Conservation (phyloP, 2,888 invertebrate genomes). For the Apoda limacodes region DNA sequence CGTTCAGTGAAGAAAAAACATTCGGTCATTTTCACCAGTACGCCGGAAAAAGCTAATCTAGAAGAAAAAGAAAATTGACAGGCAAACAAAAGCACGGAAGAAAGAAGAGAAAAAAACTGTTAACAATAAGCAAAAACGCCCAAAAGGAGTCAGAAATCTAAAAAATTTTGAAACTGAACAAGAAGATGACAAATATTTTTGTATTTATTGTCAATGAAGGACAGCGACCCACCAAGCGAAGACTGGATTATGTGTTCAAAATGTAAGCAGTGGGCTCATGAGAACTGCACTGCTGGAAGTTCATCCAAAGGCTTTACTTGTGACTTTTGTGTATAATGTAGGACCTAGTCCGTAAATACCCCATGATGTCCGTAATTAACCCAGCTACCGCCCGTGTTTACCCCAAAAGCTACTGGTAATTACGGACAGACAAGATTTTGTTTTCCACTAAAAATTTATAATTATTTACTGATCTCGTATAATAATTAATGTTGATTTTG, state of each 20-base stretch:
- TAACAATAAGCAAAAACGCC: constrained; percentile 4
- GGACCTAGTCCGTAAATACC: constrained; percentile 9
- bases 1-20: too few relatives aligned
- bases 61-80: constrained; percentile 7
- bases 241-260: constrained; percentile 10
- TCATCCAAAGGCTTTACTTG: constrained; percentile 11
- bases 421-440: constrained; percentile 11
- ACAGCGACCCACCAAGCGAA: constrained; percentile 6
- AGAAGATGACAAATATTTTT: constrained; percentile 8
- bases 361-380: constrained; percentile 10
- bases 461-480: constrained; percentile 13
- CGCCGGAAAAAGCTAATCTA: constrained; percentile 8
- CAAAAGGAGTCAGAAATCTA: constrained; percentile 5
- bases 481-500: constrained; percentile 9
- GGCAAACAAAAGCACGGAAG: too few relatives aligned
- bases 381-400: constrained; percentile 6
- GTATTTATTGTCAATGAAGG: constrained; percentile 7
- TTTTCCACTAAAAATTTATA: too few relatives aligned
- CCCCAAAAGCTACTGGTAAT: constrained; percentile 5
- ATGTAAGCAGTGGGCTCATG: constrained; percentile 9
- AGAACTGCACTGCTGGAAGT: constrained; percentile 8
- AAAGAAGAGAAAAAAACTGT: constrained; percentile 6
- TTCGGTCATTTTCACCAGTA: too few relatives aligned
- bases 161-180: constrained; percentile 1
- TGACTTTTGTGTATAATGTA: constrained; percentile 7